These are phyloP conservation scores for Bombus pyrosoma DNA, from an alignment of 1,140 invertebrate genomes.

Conservation along the genomic window DNA sequence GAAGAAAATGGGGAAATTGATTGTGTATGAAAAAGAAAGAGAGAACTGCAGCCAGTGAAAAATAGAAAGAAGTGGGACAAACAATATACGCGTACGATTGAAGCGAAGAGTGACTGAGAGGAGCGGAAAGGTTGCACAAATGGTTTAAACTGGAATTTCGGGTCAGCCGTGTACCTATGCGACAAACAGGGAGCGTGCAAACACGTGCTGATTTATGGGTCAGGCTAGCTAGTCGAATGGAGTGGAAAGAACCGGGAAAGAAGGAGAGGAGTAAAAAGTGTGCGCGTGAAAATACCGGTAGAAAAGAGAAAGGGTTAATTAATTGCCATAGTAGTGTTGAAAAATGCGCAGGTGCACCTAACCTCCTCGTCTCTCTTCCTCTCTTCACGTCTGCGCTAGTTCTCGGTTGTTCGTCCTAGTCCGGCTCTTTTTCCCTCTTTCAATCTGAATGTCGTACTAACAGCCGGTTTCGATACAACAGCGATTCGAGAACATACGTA, in stretches of 20 bases:
- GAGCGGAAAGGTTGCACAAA: constrained; percentile 41
- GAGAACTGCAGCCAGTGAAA: not conserved
- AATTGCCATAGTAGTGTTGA: constrained; percentile 51
- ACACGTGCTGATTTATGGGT: constrained; percentile 63
- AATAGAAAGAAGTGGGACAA: not conserved
- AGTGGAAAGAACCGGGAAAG: constrained; percentile 13
- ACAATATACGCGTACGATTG: constrained; percentile 1
- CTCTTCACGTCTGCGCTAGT: not conserved
- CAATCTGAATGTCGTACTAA: constrained; percentile 6
- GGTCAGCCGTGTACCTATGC: constrained; percentile 50
- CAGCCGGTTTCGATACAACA: constrained; percentile 14
- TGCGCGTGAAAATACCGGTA: constrained; percentile 14
- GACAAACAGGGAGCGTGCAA: constrained; percentile 53
- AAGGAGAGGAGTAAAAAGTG: constrained; percentile 22
- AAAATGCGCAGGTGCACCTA: constrained; percentile 53
- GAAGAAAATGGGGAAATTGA: constrained; percentile 2
- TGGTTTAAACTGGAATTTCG: constrained; percentile 62
- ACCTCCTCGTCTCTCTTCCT: not conserved
- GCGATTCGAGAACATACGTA: not conserved
- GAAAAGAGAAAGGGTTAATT: constrained; percentile 52
- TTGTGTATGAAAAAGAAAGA: not conserved
- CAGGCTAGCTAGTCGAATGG: constrained; percentile 51
- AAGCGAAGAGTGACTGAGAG: not conserved
- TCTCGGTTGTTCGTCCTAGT: not conserved
- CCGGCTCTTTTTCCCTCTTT: not conserved